A percentile compares a stretch with the other conserved stretches of the same genome.
Conservation (phyloP, 2,113 vertebrate genomes). For the Galeopterus variegatus region DNA sequence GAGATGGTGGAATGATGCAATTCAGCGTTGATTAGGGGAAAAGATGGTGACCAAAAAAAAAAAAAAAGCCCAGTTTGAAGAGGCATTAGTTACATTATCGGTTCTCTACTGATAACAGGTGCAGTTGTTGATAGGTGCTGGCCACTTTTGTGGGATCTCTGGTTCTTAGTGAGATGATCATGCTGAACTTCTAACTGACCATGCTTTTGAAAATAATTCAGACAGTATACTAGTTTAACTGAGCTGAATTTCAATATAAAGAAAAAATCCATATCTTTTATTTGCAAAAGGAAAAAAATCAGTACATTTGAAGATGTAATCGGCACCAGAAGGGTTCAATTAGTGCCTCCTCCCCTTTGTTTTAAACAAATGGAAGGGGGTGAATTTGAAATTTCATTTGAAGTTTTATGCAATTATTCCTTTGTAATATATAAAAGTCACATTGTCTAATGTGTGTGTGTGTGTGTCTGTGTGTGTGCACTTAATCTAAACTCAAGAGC, state of each 20-base stretch:
- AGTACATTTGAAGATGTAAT: constrained; percentile 2
- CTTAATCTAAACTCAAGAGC: neutral
- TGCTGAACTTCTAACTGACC: neutral
- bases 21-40: constrained; percentile 75
- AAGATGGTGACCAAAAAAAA: constrained; percentile 56
- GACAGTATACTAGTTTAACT: neutral
- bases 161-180: neutral
- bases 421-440: neutral
- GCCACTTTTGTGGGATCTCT: neutral
- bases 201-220: neutral
- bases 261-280: neutral
- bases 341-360: neutral
- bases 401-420: neutral
- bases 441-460: neutral
- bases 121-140: neutral
- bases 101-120: neutral
- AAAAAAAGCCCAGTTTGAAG: constrained; percentile 52
- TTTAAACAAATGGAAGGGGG: neutral
- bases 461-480: too few species aligned
- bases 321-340: neutral
- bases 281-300: constrained; percentile 30
- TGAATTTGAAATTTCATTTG: neutral
- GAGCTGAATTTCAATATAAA: constrained; percentile 8
- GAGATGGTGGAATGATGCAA: constrained; percentile 74
- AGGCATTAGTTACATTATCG: neutral